Evolutionary conservation across 2,113 vertebrate genomes (phyloP).

Genomic region (Ceuthmochares aereus): DNA sequence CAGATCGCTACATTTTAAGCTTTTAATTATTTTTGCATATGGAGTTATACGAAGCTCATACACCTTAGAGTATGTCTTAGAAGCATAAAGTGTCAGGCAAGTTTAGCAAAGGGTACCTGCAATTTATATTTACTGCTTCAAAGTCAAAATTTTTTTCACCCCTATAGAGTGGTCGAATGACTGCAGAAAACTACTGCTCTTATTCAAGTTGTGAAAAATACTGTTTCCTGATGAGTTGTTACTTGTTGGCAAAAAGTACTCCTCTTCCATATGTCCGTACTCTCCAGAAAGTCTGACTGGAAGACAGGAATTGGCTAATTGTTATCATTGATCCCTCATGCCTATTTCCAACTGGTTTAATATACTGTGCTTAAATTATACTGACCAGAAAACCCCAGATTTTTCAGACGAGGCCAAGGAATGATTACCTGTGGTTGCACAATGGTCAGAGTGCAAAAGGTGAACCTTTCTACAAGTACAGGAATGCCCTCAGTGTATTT

Average conservation of each 20-base stretch:
- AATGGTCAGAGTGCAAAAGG: not conserved
- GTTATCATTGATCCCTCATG: not conserved
- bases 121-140: not conserved
- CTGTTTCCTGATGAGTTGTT: not conserved
- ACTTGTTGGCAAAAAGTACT: constrained; percentile 15
- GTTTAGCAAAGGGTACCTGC: not conserved
- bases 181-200: not conserved
- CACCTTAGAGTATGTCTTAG: not conserved
- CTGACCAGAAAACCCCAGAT: not conserved
- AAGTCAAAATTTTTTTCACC: not conserved
- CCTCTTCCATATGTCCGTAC: constrained; percentile 12
- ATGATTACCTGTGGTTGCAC: not conserved
- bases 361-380: not conserved
- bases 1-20: not conserved
- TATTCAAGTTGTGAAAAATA: not conserved
- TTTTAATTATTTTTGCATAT: not conserved
- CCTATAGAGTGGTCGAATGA: not conserved
- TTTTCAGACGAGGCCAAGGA: not conserved
- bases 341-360: not conserved
- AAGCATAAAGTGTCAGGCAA: not conserved
- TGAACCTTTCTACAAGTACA: not conserved
- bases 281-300: constrained; percentile 4
- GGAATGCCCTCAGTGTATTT: not conserved
- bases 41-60: not conserved
- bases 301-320: constrained; percentile 3